Conservation (phyloP, 2,797 vertebrate genomes). For the Eremophila alpestris region DNA sequence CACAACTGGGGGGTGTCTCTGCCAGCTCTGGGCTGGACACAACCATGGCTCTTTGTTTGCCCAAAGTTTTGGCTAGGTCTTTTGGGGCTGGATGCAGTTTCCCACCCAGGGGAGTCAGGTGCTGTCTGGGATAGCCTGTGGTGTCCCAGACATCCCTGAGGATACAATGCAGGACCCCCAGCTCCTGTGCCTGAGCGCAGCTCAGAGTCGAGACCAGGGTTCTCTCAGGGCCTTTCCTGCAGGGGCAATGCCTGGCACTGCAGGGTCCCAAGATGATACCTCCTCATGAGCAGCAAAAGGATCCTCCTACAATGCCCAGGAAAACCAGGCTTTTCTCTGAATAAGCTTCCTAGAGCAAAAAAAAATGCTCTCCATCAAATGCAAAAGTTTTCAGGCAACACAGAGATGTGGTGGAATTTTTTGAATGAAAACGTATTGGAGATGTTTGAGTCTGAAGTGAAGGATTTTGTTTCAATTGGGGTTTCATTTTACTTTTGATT, state of each 20-base stretch:
- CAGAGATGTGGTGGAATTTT: not conserved
- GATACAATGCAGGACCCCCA: not conserved
- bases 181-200: not conserved
- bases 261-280: no score
- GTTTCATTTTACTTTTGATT: not conserved
- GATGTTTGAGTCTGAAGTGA: not conserved
- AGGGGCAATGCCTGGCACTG: not conserved
- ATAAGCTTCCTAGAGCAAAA: not conserved
- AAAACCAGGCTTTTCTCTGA: not conserved
- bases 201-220: no score
- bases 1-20: not conserved
- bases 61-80: not conserved
- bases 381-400: not conserved
- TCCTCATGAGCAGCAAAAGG: not conserved
- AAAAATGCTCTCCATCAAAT: not conserved
- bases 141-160: not conserved
- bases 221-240: not conserved
- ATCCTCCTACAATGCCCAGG: not conserved
- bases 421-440: not conserved
- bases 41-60: accelerated
- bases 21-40: not conserved
- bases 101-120: no score
- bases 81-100: not conserved
- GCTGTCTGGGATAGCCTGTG: not conserved
- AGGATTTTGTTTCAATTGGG: not conserved